Evolutionary conservation across 2,888 invertebrate genomes (phyloP).

Genomic region (Lepetodrilus schrolli): DNA sequence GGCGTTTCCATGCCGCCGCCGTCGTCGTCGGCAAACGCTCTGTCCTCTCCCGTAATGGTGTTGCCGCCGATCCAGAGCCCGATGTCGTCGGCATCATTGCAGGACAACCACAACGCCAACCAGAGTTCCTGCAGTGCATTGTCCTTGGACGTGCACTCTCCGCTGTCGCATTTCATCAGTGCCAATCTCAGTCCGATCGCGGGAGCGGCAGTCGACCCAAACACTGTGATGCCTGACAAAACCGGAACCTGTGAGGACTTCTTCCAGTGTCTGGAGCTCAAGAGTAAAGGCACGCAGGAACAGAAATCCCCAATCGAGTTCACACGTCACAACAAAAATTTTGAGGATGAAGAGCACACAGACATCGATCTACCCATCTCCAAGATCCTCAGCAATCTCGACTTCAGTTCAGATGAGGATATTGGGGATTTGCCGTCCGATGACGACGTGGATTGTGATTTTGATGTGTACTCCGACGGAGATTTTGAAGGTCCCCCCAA

Average conservation of each 20-base stretch:
- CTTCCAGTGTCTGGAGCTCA: slow-evolving; percentile 83
- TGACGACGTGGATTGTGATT: slow-evolving; percentile 54
- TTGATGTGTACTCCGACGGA: slow-evolving; percentile 59
- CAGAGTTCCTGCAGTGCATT: slow-evolving; percentile 25
- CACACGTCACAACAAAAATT: slow-evolving; percentile 17
- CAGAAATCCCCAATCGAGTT: slow-evolving; percentile 34
- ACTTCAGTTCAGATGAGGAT: slow-evolving; percentile 72
- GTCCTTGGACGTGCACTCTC: slow-evolving; percentile 39
- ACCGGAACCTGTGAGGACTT: slow-evolving; percentile 79
- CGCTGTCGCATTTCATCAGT: slow-evolving; percentile 43
- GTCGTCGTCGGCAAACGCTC: not conserved
- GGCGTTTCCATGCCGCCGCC: not conserved
- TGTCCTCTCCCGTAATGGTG: too few species aligned
- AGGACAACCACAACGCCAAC: not conserved
- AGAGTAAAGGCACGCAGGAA: slow-evolving; percentile 60
- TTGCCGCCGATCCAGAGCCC: not conserved
- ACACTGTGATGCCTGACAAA: slow-evolving; percentile 42
- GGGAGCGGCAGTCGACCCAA: slow-evolving; percentile 41
- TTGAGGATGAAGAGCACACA: slow-evolving; percentile 36
- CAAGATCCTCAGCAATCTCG: slow-evolving; percentile 68
- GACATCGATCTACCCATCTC: slow-evolving; percentile 63
- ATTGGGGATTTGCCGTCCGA: slow-evolving; percentile 58
- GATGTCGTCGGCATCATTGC: not conserved
- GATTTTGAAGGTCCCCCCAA: slow-evolving; percentile 59
- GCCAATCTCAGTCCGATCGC: slow-evolving; percentile 45